A percentile compares a stretch with the other conserved stretches of the same genome.
Evolutionary conservation across 2,888 invertebrate genomes (phyloP).

Genomic region (Habrosyne pyritoides): DNA sequence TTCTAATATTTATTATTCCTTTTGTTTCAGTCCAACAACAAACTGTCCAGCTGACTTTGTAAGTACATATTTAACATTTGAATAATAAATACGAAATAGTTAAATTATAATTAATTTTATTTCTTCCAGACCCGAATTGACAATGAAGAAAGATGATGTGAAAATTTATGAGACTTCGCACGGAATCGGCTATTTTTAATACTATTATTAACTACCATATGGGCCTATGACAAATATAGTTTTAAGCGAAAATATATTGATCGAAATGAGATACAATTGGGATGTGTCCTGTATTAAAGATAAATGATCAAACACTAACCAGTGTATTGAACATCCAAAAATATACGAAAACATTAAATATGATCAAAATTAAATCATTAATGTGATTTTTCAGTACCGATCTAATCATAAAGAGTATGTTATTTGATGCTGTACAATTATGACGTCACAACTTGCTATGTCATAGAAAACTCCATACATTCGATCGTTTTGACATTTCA

Average conservation of each 20-base stretch:
- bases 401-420: no score
- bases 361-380: no score
- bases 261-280: neutral
- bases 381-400: no score
- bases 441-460: no score
- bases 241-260: neutral
- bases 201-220: neutral
- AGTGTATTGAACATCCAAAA: no score
- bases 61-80: slow-evolving; percentile 43
- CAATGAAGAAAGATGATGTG: slow-evolving; percentile 71
- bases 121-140: slow-evolving; percentile 66
- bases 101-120: slow-evolving; percentile 9
- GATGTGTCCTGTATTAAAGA: no score
- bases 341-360: no score
- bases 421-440: no score
- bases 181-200: slow-evolving; percentile 63
- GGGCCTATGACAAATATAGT: neutral
- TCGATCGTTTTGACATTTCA: no score
- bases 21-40: slow-evolving; percentile 69
- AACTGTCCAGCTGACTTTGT: slow-evolving; percentile 70
- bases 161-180: slow-evolving; percentile 68
- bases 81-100: neutral
- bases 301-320: no score
- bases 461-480: no score
- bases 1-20: no score